Percentiles rank a stretch among this genome's conserved stretches.
These are phyloP conservation scores for Podarcis cretensis DNA, from an alignment of 2,113 vertebrate genomes.

Conservation along the genomic window DNA sequence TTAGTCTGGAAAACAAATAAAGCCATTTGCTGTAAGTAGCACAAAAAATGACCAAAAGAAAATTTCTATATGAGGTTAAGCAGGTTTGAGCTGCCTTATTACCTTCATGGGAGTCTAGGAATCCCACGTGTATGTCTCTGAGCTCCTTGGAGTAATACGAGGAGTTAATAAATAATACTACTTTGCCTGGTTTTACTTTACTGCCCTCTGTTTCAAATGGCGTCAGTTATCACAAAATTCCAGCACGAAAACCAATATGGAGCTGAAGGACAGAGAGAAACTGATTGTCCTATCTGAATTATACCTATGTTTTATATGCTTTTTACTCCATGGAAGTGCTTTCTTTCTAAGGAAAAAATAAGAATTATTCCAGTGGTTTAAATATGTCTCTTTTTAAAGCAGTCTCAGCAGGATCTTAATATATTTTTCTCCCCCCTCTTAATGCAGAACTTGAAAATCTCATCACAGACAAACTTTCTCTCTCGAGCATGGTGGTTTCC, in stretches of 20 bases:
- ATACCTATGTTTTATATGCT: background rate
- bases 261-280: background rate
- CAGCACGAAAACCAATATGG: background rate
- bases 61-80: background rate
- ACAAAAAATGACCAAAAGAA: background rate
- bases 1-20: background rate
- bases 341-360: background rate
- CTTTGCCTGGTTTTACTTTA: background rate
- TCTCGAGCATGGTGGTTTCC: conserved; percentile 98
- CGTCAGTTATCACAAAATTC: background rate
- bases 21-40: background rate
- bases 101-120: background rate
- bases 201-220: background rate
- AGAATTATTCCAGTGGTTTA: background rate
- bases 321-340: background rate
- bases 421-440: background rate
- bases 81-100: background rate
- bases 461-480: conserved; percentile 91
- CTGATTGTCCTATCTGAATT: background rate
- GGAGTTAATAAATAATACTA: background rate
- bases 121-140: background rate
- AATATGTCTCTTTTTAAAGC: background rate
- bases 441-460: conserved; percentile 88
- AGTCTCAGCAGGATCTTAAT: background rate
- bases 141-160: background rate